These are phyloP conservation scores for Etia nguti DNA, from an alignment of 2,113 vertebrate genomes.

Conservation along the genomic window DNA sequence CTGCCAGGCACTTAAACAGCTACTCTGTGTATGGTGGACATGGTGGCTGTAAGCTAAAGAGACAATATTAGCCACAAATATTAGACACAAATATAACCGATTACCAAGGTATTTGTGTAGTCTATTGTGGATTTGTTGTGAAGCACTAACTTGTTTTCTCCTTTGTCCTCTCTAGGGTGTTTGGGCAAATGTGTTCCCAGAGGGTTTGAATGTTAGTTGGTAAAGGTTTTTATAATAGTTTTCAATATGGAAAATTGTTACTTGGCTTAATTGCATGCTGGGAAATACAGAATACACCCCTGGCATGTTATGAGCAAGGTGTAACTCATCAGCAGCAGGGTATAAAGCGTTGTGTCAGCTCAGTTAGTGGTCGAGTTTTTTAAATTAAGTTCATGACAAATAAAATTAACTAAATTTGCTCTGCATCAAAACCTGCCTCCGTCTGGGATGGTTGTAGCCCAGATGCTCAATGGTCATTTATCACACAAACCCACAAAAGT, in stretches of 20 bases:
- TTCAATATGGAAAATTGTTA: background rate
- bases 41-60: background rate
- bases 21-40: background rate
- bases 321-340: background rate
- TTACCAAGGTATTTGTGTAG: background rate
- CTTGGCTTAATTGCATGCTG: background rate
- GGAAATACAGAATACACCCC: background rate
- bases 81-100: background rate
- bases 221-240: background rate
- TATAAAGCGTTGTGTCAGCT: background rate
- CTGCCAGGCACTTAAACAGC: background rate
- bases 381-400: background rate
- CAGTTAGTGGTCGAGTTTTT: background rate
- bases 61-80: background rate
- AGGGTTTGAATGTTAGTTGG: background rate
- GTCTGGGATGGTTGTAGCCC: background rate
- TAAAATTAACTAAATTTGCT: background rate
- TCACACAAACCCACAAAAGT: background rate
- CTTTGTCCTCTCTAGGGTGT: background rate
- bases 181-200: background rate
- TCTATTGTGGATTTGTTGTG: background rate
- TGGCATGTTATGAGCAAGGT: background rate
- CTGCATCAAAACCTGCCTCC: rapidly evolving
- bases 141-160: background rate
- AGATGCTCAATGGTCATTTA: background rate